A percentile compares a stretch with the other conserved stretches of the same genome.
Evolutionary conservation across 2,888 invertebrate genomes (phyloP).

Genomic region (Lasioglossum leucozonium): DNA sequence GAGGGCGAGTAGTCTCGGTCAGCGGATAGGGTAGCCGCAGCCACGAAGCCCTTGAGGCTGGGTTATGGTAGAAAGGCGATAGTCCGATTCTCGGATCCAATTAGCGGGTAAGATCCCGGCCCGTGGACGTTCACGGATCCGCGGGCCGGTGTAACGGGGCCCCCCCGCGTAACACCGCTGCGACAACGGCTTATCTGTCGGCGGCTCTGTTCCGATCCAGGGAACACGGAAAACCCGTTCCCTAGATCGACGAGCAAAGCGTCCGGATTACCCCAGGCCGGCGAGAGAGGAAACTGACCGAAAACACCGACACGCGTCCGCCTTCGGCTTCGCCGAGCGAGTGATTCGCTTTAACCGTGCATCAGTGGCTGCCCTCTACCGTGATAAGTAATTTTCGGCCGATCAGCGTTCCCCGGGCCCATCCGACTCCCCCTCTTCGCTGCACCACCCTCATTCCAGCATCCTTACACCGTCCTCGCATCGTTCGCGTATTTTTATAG

Average conservation of each 20-base stretch:
- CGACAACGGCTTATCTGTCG: slow-evolving; percentile 55
- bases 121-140: slow-evolving; percentile 29
- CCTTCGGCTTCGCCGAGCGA: slow-evolving; percentile 67
- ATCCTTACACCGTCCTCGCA: no score
- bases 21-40: not conserved
- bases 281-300: slow-evolving; percentile 69
- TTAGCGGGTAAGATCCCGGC: slow-evolving; percentile 36
- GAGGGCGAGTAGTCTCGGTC: not conserved
- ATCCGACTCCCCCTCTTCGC: not conserved
- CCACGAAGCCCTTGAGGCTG: slow-evolving; percentile 50
- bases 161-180: slow-evolving; percentile 22
- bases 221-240: slow-evolving; percentile 49
- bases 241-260: slow-evolving; percentile 50
- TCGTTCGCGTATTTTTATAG: slow-evolving; percentile 16
- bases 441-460: not conserved
- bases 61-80: slow-evolving; percentile 39
- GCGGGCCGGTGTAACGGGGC: slow-evolving; percentile 15
- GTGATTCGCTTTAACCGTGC: slow-evolving; percentile 66
- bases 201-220: slow-evolving; percentile 47
- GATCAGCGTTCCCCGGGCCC: slow-evolving; percentile 33
- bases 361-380: slow-evolving; percentile 49
- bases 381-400: slow-evolving; percentile 63
- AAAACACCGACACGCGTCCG: slow-evolving; percentile 65
- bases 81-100: slow-evolving; percentile 49
- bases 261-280: slow-evolving; percentile 49